Evolutionary conservation across 2,888 invertebrate species (phyloP).

Genomic region (Cetonia aurata): DNA sequence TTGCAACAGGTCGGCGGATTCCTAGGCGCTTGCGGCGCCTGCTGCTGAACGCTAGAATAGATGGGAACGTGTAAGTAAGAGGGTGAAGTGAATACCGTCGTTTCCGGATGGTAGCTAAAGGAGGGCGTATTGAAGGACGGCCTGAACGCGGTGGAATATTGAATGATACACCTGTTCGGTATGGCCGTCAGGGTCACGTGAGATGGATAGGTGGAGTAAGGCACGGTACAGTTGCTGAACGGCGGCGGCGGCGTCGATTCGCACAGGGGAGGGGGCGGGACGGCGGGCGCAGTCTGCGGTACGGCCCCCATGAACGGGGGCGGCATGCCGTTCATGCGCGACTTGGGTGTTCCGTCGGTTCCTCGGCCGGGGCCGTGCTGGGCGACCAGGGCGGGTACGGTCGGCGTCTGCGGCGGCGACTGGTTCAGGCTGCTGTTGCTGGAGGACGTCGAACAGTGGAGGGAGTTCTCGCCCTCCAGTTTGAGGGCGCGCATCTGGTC

Average conservation of each 20-base stretch:
- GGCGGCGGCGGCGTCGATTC: slow-evolving; percentile 63
- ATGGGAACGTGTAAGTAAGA: slow-evolving; percentile 60
- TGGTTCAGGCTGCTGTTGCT: slow-evolving; percentile 69
- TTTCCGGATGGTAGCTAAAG: slow-evolving; percentile 70
- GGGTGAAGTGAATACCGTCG: slow-evolving; percentile 65
- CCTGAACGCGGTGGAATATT: slow-evolving; percentile 58
- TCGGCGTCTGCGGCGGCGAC: slow-evolving; percentile 72
- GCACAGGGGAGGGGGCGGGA: slow-evolving; percentile 59
- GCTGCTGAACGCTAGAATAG: slow-evolving; percentile 67
- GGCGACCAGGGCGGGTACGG: slow-evolving; percentile 61
- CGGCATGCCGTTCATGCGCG: slow-evolving; percentile 57
- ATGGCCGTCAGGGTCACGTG: slow-evolving; percentile 54
- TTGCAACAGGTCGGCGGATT: slow-evolving; percentile 79
- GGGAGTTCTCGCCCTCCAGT: slow-evolving; percentile 67
- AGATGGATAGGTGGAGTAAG: slow-evolving; percentile 69
- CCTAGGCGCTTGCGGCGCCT: slow-evolving; percentile 68
- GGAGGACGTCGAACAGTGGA: slow-evolving; percentile 69
- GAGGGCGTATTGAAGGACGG: slow-evolving; percentile 64
- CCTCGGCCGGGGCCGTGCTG: slow-evolving; percentile 59
- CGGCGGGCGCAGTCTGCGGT: slow-evolving; percentile 56
- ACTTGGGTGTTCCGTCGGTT: slow-evolving; percentile 45
- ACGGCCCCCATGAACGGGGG: slow-evolving; percentile 53
- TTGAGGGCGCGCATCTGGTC: slow-evolving; percentile 68
- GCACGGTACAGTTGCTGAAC: slow-evolving; percentile 66
- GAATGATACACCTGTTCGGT: slow-evolving; percentile 61